phyloP scores from a whole-genome alignment of 2,797 vertebrate genomes.

The Sorex maritimensis region DNA sequence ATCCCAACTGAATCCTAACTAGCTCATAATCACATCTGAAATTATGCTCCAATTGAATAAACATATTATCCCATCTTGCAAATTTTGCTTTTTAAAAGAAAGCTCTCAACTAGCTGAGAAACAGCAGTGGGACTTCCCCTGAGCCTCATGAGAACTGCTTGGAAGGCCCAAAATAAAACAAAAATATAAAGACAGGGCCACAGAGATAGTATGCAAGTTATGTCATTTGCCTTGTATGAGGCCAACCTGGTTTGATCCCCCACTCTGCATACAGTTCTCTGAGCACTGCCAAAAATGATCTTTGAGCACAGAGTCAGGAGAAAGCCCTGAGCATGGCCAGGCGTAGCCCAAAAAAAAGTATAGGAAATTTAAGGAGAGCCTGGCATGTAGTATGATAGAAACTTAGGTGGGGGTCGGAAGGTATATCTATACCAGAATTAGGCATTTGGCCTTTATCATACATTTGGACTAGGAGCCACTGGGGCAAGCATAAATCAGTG shows the following conservation, averaged over 20 bases:
- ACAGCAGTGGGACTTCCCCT: background rate
- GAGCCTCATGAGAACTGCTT: background rate
- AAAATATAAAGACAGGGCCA: no score
- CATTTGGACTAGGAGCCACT: background rate
- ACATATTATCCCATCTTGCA: background rate
- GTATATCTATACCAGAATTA: background rate
- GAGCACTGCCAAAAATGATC: no score
- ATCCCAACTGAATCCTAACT: background rate
- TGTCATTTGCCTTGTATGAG: no score
- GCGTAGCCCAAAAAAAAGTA: no score
- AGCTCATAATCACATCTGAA: background rate
- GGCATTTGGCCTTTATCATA: background rate
- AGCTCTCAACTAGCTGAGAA: background rate
- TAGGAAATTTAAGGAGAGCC: background rate
- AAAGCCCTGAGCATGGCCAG: no score
- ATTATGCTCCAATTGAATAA: conserved; percentile 29
- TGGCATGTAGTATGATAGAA: background rate
- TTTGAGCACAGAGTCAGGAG: no score
- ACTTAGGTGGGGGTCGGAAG: background rate
- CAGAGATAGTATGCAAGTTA: no score
- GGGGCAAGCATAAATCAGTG: background rate
- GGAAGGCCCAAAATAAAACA: no score
- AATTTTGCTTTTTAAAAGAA: background rate
- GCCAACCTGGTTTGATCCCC: no score
- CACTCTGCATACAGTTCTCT: no score